These are phyloP conservation scores for Morbakka virulenta DNA, from an alignment of 30 jellyfish, hydroid and myxozoan genomes.

Conservation along the genomic window DNA sequence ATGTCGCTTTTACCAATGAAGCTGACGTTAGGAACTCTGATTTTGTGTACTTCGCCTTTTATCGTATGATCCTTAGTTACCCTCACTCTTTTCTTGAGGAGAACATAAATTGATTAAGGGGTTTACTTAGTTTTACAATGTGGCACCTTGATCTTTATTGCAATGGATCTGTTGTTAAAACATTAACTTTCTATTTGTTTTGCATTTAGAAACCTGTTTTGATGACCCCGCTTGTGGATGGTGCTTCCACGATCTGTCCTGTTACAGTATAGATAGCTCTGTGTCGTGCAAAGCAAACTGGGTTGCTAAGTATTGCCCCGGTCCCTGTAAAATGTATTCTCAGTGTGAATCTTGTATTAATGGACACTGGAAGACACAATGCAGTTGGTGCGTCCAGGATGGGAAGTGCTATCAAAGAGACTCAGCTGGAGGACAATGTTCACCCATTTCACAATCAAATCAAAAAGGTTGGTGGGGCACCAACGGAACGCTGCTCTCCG, in stretches of 20 bases:
- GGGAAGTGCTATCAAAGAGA: slow-evolving; percentile 27
- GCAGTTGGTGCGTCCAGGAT: slow-evolving; percentile 65
- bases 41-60: no score
- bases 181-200: background rate
- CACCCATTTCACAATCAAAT: background rate
- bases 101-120: no score
- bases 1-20: no score
- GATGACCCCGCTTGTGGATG: slow-evolving; percentile 82
- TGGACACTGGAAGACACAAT: slow-evolving; percentile 5
- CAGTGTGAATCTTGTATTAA: slow-evolving; percentile 65
- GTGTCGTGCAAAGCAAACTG: slow-evolving; percentile 19
- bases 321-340: slow-evolving; percentile 47
- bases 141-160: no score
- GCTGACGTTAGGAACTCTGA: no score
- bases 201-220: slow-evolving; percentile 52
- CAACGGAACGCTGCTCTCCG: slow-evolving; percentile 7
- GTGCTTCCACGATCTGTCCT: slow-evolving; percentile 45
- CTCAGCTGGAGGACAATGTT: slow-evolving; percentile 47
- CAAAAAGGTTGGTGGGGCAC: slow-evolving; percentile 72
- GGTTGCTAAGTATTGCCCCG: slow-evolving; percentile 23
- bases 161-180: no score
- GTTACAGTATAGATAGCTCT: slow-evolving; percentile 19
- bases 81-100: no score
- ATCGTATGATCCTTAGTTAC: no score
- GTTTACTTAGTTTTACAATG: no score